These are phyloP conservation scores for Pachycephala philippinensis DNA, from an alignment of 2,113 vertebrate species.

Conservation along the genomic window DNA sequence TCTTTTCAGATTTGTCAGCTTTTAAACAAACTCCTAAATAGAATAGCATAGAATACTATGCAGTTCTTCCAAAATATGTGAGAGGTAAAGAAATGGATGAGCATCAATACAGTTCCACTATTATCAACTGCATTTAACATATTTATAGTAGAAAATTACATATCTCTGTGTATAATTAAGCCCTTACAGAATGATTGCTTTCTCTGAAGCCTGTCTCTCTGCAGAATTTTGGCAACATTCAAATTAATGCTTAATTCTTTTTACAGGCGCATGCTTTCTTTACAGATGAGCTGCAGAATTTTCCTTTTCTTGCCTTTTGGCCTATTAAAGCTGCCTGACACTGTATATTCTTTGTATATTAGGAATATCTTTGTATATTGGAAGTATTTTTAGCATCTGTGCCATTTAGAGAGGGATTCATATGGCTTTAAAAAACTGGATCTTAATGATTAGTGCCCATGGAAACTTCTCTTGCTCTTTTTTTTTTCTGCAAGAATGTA, in stretches of 20 bases:
- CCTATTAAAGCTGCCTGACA: not conserved
- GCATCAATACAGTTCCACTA: not conserved
- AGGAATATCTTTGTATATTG: not conserved
- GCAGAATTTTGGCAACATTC: constrained; percentile 1
- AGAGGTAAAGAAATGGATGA: not conserved
- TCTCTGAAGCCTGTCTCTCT: constrained; percentile 7
- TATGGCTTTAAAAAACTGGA: not conserved
- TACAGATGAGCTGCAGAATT: not conserved
- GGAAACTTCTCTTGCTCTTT: not conserved
- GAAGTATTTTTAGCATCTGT: not conserved
- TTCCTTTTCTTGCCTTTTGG: not conserved
- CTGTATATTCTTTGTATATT: not conserved
- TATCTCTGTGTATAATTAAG: not conserved
- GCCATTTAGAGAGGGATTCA: not conserved
- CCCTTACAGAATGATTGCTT: not conserved
- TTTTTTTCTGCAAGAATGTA: not conserved
- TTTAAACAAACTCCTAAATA: not conserved
- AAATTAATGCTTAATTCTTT: not conserved
- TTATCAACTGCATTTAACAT: not conserved
- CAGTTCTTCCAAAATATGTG: not conserved
- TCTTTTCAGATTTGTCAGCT: not conserved
- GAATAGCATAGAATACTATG: not conserved
- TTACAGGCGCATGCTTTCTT: not conserved
- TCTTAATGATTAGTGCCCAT: not conserved
- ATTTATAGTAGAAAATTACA: not conserved